Base-by-base conservation (phyloP, 2,888 invertebrate genomes). In the Fragum fragum region DNA sequence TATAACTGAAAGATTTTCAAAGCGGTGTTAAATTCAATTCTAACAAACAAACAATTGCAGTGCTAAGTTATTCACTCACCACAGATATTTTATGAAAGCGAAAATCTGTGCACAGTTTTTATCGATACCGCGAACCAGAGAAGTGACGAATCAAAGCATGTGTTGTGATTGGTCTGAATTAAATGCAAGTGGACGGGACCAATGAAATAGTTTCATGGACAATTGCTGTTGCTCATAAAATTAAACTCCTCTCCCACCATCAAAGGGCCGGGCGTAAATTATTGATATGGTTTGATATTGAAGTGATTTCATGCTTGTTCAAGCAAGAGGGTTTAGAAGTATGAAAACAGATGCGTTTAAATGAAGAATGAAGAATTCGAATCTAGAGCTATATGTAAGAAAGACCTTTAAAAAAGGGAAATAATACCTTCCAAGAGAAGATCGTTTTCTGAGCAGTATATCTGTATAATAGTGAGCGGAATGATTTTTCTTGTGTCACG, bases 211-310 rank as follows among this genome's bases (percentile, higher is more conserved):
- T 79, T 81, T 79, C 63, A 83, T 78, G 85, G 81, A 77, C 78
- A 66, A 85, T 85, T 85, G 78, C 77, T 78, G 70, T 32, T 42
- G 73, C 61, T 69, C 75, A 82, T 85, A 80, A 85, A 82, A 79
- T 77, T 6, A 68, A 59, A 75, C 61, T 71, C 55, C 52, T 61
- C 70, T 26, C 36, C 23, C 21, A 26, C 52, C 82, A 59, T 85
- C 85, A 85, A 85, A 85, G 77, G 73, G 42, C 42, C 28, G 26
- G 23, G 66, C 42, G 26, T 52, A 21, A 74, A 66, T 52, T 16
- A 32, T 29, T 66, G 42, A 74, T 74, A 47, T 42, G 18, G n/a
- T 29, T 74, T 74, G 68, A 74, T 74, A 66, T 68, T 53, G n/a
- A 14, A 14, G 21, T 18, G 28, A 71, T 26, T 71, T 53, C 36